A percentile compares a stretch with the other conserved stretches of the same genome.
Evolutionary conservation across 2,797 vertebrate genomes (phyloP).

Genomic region (Sphenodon punctatus): DNA sequence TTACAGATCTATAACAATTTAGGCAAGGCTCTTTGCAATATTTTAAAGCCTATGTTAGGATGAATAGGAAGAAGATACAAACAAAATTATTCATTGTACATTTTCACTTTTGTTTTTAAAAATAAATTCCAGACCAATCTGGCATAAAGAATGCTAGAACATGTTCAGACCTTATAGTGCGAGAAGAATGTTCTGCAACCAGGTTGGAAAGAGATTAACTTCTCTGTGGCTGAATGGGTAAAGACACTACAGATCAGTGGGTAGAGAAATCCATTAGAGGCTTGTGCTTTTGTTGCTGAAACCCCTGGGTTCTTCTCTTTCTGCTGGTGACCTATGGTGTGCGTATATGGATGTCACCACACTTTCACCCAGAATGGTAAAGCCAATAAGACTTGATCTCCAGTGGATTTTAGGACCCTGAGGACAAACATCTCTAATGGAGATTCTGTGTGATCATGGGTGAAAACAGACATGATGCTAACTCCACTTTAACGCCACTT

Average conservation of each 20-base stretch:
- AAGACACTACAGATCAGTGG: no score
- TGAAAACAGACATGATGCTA: no score
- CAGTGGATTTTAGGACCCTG: fast-evolving
- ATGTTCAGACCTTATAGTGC: fast-evolving
- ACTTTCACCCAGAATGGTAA: not conserved
- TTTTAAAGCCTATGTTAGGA: not conserved
- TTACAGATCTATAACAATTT: not conserved
- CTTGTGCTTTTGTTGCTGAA: not conserved
- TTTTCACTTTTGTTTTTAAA: not conserved
- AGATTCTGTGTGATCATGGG: no score
- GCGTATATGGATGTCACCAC: not conserved
- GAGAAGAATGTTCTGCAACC: no score
- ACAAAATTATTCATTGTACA: not conserved
- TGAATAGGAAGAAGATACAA: not conserved
- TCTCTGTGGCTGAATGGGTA: no score
- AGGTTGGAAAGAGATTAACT: no score
- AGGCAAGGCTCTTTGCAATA: not conserved
- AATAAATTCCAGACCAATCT: not conserved
- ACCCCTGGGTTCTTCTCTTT: not conserved
- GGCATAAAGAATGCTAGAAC: not conserved
- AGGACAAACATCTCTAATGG: not conserved
- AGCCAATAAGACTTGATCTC: not conserved
- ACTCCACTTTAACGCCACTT: no score
- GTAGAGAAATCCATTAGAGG: no score
- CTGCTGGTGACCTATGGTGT: not conserved